A percentile compares a stretch with the other conserved stretches of the same genome.
phyloP scores from a whole-genome alignment of 2,113 vertebrate genomes.

The Pelecanoides urinatrix region DNA sequence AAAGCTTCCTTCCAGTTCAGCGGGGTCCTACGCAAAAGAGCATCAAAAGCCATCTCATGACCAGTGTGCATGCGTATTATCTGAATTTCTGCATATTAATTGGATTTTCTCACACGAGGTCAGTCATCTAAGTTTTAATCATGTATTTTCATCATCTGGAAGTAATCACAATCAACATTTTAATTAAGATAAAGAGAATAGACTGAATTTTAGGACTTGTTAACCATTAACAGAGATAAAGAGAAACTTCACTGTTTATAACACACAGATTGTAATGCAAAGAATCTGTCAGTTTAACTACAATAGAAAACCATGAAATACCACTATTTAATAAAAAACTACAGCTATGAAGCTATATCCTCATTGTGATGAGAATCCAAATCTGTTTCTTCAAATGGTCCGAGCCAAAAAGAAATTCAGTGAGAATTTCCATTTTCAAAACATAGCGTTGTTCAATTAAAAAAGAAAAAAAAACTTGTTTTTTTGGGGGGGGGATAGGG shows the following conservation, averaged over 20 bases:
- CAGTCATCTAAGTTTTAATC: not conserved
- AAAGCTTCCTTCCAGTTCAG: not conserved
- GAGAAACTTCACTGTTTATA: not conserved
- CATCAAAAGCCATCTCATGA: not conserved
- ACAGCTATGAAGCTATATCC: not conserved
- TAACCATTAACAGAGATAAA: not conserved
- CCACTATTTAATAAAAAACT: not conserved
- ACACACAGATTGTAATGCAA: not conserved
- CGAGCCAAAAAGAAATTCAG: not conserved
- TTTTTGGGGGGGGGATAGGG: no score
- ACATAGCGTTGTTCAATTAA: no score
- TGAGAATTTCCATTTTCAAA: not conserved
- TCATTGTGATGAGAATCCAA: not conserved
- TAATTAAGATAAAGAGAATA: slow-evolving; percentile 19
- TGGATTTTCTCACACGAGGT: not conserved
- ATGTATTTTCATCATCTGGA: not conserved
- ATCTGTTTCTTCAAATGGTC: not conserved
- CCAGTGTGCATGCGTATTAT: not conserved
- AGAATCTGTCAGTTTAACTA: not conserved
- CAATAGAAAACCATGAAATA: not conserved
- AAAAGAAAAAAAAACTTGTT: no score
- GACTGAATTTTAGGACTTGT: not conserved
- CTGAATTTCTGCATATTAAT: not conserved
- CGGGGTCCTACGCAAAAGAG: not conserved
- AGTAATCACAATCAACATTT: slow-evolving; percentile 18